Evolutionary conservation across 2,113 vertebrate species (phyloP), one percentile per base, ranked within the genome.

Genomic region (Bufo bufo): DNA sequence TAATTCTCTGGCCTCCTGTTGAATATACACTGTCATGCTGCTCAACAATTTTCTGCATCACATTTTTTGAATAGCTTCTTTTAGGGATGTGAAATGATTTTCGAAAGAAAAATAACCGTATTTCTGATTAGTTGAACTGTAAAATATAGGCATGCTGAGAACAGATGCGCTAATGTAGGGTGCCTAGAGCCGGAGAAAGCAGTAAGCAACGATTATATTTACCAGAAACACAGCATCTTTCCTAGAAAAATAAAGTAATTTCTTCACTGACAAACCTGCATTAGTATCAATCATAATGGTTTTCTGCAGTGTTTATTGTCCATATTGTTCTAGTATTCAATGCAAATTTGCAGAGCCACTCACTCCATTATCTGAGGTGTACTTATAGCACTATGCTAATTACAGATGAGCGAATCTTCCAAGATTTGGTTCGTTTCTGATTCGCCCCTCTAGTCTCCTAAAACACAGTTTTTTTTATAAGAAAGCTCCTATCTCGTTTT

Each of bases 71-170:
- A 88, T 65, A 63, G 87, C 69, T 77, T 88, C 56, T 83, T 88
- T 83, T 83, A 77, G 58, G 58, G 72, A 75, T 77, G 80, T 72
- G 69, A 61, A 82, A 83, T 75, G 79, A 82, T 82, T 88, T 83
- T 83, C 80, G 52, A 83, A 58, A 77, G 71, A 88, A 77, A 88
- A 88, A 88, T 88, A 88, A 83, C 80, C 54, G 79, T 87, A 77
- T 83, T 88, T 88, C 80, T 88, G 87, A 88, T 88, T 88, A 88
- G 80, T 61, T 77, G 80, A 74, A 74, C 87, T 88, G 80, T 83
- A 83, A 88, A 88, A 88, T 88, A 88, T 77, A 77, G 82, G 33
- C 87, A 52, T 54, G 87, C 87, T 88, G 80, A 52, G 87, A 77
- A 83, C 87, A 83, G 87, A 88, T 88, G 87, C 66, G 87, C 43